phyloP scores from a whole-genome alignment of 2,113 vertebrate genomes.

The Gobio gobio region DNA sequence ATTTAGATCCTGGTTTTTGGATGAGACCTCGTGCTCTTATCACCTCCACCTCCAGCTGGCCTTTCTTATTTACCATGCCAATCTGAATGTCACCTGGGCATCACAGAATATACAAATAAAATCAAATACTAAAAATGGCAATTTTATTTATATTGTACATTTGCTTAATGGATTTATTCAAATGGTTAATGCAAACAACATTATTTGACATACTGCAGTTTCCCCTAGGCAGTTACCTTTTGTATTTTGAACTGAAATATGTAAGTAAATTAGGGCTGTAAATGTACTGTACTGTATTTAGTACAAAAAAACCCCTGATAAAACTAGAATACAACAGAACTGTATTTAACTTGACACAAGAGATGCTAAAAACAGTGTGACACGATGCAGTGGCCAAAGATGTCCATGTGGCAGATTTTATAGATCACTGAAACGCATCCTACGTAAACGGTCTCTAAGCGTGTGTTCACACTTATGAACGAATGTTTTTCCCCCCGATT shows the following conservation, averaged over 20 bases:
- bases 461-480: too few relatives aligned
- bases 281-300: neutral
- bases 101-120: neutral
- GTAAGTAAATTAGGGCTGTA: neutral
- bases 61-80: conserved; percentile 97
- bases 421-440: too few relatives aligned
- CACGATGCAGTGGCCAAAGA: too few relatives aligned
- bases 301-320: neutral
- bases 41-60: conserved; percentile 96
- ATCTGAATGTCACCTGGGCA: conserved; percentile 94
- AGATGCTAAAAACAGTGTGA: too few relatives aligned
- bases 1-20: conserved; percentile 95
- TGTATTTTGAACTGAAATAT: neutral
- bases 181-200: neutral
- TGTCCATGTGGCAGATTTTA: too few relatives aligned
- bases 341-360: too few relatives aligned
- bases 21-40: conserved; percentile 95
- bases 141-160: neutral
- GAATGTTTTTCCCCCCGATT: too few relatives aligned
- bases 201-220: neutral
- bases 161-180: neutral
- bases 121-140: too few relatives aligned
- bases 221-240: neutral
- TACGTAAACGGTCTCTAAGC: too few relatives aligned
- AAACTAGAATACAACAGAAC: too few relatives aligned